These are phyloP conservation scores for Morone saxatilis DNA, from an alignment of 2,113 vertebrate species.

Conservation along the genomic window DNA sequence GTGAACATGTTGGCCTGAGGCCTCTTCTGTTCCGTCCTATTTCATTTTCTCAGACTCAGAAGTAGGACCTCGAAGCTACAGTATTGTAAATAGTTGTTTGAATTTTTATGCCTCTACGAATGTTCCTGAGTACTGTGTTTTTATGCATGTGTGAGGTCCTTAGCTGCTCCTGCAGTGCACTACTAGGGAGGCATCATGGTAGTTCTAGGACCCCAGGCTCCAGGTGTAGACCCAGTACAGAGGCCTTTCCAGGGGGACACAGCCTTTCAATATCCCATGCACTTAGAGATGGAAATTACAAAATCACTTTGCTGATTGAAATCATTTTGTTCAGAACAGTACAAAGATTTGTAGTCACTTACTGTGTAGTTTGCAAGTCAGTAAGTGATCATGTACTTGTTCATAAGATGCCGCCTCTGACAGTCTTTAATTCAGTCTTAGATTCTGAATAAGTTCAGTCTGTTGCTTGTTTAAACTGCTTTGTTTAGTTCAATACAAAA, in stretches of 20 bases:
- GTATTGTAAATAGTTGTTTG: slow-evolving; percentile 42
- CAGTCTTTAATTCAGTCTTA: no score
- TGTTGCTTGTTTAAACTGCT: no score
- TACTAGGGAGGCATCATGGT: neutral
- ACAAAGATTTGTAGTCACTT: no score
- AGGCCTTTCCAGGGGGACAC: slow-evolving; percentile 4
- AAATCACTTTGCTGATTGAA: neutral
- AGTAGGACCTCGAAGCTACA: slow-evolving; percentile 37
- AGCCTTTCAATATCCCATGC: neutral
- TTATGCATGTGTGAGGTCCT: slow-evolving; percentile 24
- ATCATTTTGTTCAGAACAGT: neutral
- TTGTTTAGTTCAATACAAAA: no score
- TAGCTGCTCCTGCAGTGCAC: neutral
- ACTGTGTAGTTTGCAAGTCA: neutral
- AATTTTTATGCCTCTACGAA: slow-evolving; percentile 19
- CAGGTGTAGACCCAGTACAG: neutral
- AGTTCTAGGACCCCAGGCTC: neutral
- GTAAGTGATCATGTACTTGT: no score
- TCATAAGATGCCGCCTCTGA: no score
- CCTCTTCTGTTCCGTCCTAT: slow-evolving; percentile 55
- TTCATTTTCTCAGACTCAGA: slow-evolving; percentile 29
- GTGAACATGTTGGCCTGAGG: slow-evolving; percentile 51
- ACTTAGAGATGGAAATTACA: neutral
- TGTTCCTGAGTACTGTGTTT: slow-evolving; percentile 22
- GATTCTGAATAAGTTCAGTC: no score